Percentiles rank a stretch among this genome's conserved stretches.
Conservation (phyloP, 2,888 invertebrate species). For the Lycocerus yunnanus region DNA sequence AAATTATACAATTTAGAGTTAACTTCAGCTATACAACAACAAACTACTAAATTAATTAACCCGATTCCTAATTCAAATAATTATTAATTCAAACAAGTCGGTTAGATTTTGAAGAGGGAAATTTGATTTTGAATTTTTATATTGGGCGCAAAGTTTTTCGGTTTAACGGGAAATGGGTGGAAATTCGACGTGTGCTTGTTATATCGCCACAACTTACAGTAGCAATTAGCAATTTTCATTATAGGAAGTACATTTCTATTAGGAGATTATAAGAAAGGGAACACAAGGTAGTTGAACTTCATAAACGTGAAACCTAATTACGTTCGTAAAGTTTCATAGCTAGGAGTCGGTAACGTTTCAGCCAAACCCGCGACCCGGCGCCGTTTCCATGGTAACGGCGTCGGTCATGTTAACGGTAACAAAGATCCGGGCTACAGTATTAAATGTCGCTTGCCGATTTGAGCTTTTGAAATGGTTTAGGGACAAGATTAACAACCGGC, state of each 20-base stretch:
- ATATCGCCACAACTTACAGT: neutral
- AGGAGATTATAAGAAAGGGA: conserved; percentile 8
- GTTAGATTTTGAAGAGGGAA: neutral
- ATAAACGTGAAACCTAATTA: conserved; percentile 22
- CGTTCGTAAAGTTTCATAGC: conserved; percentile 20
- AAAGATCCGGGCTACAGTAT: conserved; percentile 19
- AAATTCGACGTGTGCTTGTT: neutral
- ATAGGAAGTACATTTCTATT: conserved; percentile 12
- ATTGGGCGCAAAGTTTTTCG: neutral
- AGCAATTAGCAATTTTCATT: neutral
- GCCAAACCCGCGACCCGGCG: conserved; percentile 16
- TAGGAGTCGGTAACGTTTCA: conserved; percentile 12
- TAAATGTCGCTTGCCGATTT: conserved; percentile 21
- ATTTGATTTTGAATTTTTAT: neutral
- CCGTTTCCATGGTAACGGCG: conserved; percentile 20
- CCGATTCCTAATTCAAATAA: neutral
- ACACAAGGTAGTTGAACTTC: conserved; percentile 14
- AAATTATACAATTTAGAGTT: neutral
- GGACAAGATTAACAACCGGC: conserved; percentile 14
- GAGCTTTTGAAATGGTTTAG: conserved; percentile 21
- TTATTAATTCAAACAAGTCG: neutral
- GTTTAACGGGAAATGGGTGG: neutral
- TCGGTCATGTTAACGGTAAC: conserved; percentile 24
- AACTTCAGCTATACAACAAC: neutral
- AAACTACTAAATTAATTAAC: neutral